phyloP scores from a whole-genome alignment of 1,140 invertebrate genomes.

The Lucilia sericata region DNA sequence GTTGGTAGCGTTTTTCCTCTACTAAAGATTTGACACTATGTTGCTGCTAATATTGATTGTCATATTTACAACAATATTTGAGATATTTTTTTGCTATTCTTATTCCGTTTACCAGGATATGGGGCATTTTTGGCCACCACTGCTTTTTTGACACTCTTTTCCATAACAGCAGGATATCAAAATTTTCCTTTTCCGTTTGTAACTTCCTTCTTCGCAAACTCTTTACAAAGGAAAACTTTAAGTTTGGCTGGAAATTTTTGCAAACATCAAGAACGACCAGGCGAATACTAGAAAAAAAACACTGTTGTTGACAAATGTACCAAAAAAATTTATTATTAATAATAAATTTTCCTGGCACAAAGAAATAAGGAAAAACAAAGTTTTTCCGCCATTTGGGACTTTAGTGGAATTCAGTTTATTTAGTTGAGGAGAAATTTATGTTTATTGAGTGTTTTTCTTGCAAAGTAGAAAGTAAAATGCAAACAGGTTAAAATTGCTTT shows the following conservation, averaged over 20 bases:
- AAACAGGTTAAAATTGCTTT: background rate
- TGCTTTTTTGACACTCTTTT: background rate
- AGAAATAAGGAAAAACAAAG: background rate
- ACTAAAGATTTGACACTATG: background rate
- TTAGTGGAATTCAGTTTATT: background rate
- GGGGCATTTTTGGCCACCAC: background rate
- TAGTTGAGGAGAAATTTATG: background rate
- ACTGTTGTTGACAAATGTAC: background rate
- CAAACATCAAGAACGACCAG: too few relatives aligned
- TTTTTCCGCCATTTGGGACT: background rate
- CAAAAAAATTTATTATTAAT: background rate
- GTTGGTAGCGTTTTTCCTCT: background rate
- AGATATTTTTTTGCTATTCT: too few relatives aligned
- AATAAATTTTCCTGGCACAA: background rate
- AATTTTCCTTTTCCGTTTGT: conserved; percentile 8
- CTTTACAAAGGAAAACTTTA: background rate
- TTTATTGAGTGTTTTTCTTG: background rate
- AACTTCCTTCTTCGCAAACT: background rate
- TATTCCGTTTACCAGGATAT: background rate
- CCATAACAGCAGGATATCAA: conserved; percentile 17
- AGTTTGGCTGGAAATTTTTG: background rate
- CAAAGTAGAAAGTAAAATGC: too few relatives aligned
- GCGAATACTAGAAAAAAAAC: background rate
- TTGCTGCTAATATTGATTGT: background rate
- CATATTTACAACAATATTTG: background rate